phyloP scores from a whole-genome alignment of 64 coral and sea anemone species.

The Hydrozoanthus tunicans region DNA sequence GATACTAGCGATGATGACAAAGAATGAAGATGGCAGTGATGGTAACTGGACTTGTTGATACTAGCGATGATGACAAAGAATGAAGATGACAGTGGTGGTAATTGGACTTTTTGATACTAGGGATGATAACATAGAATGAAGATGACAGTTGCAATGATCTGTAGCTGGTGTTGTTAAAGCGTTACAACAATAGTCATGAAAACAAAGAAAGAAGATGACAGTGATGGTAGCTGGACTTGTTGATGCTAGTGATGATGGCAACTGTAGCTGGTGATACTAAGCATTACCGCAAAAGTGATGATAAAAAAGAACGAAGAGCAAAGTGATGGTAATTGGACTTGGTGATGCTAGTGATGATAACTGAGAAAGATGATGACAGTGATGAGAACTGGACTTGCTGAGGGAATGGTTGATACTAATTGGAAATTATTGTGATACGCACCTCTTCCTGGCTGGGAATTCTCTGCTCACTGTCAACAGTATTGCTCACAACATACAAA shows the following conservation, averaged over 20 bases:
- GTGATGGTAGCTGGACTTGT: neutral
- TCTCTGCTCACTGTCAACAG: slow-evolving; percentile 82
- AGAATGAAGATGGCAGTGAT: too few relatives aligned
- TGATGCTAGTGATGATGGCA: neutral
- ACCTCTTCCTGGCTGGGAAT: slow-evolving; percentile 96
- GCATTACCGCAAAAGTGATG: neutral
- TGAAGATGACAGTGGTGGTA: too few relatives aligned
- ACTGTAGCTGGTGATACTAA: neutral
- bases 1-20: too few relatives aligned
- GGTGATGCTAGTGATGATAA: neutral
- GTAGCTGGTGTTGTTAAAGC: neutral
- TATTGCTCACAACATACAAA: slow-evolving; percentile 89
- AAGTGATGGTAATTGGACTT: neutral
- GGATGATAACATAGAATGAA: neutral
- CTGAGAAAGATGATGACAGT: neutral
- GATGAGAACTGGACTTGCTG: neutral
- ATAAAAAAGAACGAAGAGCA: neutral
- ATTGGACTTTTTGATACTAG: too few relatives aligned
- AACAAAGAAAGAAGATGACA: too few relatives aligned
- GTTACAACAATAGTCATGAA: too few relatives aligned
- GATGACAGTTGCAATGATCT: neutral
- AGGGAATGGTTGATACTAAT: too few relatives aligned
- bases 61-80: too few relatives aligned
- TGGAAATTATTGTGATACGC: neutral
- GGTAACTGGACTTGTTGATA: too few relatives aligned